These are phyloP conservation scores for Bradypodion ventrale DNA, from an alignment of 2,797 vertebrate species.

Conservation along the genomic window DNA sequence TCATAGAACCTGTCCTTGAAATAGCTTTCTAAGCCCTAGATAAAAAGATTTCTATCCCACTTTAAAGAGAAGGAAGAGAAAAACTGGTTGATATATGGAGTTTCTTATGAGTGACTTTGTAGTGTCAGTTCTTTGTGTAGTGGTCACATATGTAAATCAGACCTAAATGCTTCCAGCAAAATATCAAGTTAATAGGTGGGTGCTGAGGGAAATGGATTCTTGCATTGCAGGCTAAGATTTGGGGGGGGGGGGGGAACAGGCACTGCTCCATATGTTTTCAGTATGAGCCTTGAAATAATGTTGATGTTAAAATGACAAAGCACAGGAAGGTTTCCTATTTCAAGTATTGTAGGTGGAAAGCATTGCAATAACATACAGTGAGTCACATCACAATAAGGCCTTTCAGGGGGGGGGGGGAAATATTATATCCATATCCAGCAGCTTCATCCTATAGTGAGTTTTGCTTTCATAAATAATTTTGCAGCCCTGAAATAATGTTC, in stretches of 20 bases:
- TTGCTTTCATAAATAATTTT: slow-evolving; percentile 23
- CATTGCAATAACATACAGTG: background rate
- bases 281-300: background rate
- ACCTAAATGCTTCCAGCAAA: background rate
- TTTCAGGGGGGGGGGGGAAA: background rate
- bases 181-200: background rate
- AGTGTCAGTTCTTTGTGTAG: background rate
- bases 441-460: background rate
- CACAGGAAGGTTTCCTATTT: background rate
- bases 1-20: no score
- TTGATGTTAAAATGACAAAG: background rate
- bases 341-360: background rate
- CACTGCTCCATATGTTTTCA: background rate
- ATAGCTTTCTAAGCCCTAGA: no score
- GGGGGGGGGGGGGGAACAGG: background rate
- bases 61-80: background rate
- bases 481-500: background rate
- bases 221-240: background rate
- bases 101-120: background rate
- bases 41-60: background rate
- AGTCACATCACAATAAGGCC: background rate
- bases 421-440: fast-evolving
- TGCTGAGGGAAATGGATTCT: background rate
- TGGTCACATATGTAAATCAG: fast-evolving
- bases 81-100: background rate